phyloP scores from a whole-genome alignment of 2,797 vertebrate species.

The Amphiprion clarkii region DNA sequence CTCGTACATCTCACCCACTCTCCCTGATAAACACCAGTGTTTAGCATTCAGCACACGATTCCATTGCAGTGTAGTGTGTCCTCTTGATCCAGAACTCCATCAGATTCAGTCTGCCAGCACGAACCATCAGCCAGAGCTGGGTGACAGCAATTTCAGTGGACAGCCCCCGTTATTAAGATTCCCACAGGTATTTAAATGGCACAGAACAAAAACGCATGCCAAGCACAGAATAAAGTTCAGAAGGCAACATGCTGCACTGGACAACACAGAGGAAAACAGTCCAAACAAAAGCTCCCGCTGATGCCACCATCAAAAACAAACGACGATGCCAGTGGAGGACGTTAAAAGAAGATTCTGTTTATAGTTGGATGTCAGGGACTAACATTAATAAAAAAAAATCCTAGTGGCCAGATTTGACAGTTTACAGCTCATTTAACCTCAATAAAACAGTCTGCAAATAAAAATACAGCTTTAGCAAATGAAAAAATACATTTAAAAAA shows the following conservation, averaged over 20 bases:
- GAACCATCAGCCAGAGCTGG: constrained; percentile 23
- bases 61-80: constrained; percentile 18
- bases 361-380: neutral
- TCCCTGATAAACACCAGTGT: constrained; percentile 23
- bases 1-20: constrained; percentile 18
- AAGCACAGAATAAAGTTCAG: constrained; percentile 5
- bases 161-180: constrained; percentile 20
- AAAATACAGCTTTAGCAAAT: neutral
- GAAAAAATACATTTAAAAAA: neutral
- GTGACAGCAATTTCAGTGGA: constrained; percentile 31
- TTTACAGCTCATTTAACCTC: neutral
- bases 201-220: constrained; percentile 16
- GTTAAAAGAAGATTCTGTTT: constrained; percentile 2
- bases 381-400: neutral
- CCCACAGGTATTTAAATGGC: constrained; percentile 18
- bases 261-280: neutral
- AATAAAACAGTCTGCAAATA: neutral
- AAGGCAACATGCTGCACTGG: constrained; percentile 10
- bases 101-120: constrained; percentile 36
- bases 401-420: neutral
- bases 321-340: neutral
- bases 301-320: constrained; percentile 2
- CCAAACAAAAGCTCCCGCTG: constrained; percentile 5
- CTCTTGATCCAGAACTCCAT: constrained; percentile 43
- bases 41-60: constrained; percentile 38